phyloP scores from a whole-genome alignment of 2,113 vertebrate genomes.

The Entomyzon cyanotis region DNA sequence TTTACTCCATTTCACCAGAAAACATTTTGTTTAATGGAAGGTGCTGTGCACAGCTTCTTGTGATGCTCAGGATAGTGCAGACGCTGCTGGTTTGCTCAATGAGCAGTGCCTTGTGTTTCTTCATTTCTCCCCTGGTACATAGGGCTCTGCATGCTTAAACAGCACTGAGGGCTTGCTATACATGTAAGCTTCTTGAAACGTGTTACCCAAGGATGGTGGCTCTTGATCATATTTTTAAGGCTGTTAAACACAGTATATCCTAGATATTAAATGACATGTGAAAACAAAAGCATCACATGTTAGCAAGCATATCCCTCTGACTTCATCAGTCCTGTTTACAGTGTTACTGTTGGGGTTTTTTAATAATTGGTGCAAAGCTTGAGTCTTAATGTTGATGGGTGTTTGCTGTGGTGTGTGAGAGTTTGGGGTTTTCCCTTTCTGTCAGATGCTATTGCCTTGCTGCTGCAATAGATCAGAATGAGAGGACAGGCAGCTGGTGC shows the following conservation, averaged over 20 bases:
- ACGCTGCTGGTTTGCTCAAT: neutral
- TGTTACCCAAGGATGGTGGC: neutral
- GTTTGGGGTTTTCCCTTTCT: neutral
- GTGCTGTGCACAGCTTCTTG: neutral
- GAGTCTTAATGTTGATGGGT: neutral
- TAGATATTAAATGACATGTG: neutral
- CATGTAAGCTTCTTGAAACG: neutral
- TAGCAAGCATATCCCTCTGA: neutral
- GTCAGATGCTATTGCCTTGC: neutral
- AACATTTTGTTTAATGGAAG: neutral
- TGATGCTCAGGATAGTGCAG: neutral
- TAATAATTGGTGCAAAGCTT: neutral
- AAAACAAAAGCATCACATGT: neutral
- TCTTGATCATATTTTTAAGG: neutral
- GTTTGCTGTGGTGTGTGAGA: neutral
- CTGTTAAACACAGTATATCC: neutral
- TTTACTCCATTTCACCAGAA: neutral
- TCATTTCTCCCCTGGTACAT: neutral
- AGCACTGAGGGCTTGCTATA: neutral
- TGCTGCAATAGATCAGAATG: constrained; percentile 2
- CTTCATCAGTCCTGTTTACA: neutral
- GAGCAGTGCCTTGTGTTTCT: neutral
- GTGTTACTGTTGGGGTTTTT: neutral
- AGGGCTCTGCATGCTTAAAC: neutral
- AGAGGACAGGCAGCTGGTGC: constrained; percentile 48